These are phyloP conservation scores for Carduelis carduelis DNA, from an alignment of 2,797 vertebrate species.

Conservation along the genomic window DNA sequence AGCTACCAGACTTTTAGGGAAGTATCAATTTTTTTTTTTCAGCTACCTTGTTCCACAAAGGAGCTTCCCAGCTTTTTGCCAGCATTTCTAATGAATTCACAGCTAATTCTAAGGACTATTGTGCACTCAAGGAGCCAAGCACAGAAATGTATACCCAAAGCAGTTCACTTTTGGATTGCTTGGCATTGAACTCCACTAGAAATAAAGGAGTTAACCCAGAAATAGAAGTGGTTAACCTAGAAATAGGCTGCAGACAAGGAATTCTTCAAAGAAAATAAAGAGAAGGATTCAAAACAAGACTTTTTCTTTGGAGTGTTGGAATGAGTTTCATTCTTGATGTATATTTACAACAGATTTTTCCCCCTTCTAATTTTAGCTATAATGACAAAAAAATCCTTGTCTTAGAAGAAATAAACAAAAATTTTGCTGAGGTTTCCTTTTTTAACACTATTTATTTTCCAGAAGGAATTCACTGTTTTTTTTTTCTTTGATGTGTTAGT, in stretches of 20 bases:
- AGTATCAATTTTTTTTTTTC: not conserved
- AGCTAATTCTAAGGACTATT: not conserved
- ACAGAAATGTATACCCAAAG: not conserved
- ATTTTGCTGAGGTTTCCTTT: not conserved
- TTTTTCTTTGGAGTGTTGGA: not conserved
- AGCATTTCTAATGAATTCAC: not conserved
- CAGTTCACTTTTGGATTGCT: not conserved
- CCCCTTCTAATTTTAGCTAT: not conserved
- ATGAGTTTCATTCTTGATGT: not conserved
- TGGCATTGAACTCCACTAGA: not conserved
- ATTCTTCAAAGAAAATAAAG: not conserved
- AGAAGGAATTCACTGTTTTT: not conserved
- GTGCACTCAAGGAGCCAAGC: not conserved
- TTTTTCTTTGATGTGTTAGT: not conserved
- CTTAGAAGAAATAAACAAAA: not conserved
- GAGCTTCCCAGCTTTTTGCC: not conserved
- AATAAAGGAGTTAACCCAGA: not conserved
- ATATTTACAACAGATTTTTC: not conserved
- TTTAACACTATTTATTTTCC: not conserved
- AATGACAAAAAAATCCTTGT: rapidly evolving
- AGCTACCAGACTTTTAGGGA: not conserved
- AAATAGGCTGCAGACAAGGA: not conserved
- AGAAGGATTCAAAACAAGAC: not conserved
- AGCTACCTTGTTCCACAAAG: not conserved
- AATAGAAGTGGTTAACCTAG: not conserved